Percentiles rank a stretch among this genome's conserved stretches.
Evolutionary conservation across 2,113 vertebrate species (phyloP).

Genomic region (Loxodonta africana): DNA sequence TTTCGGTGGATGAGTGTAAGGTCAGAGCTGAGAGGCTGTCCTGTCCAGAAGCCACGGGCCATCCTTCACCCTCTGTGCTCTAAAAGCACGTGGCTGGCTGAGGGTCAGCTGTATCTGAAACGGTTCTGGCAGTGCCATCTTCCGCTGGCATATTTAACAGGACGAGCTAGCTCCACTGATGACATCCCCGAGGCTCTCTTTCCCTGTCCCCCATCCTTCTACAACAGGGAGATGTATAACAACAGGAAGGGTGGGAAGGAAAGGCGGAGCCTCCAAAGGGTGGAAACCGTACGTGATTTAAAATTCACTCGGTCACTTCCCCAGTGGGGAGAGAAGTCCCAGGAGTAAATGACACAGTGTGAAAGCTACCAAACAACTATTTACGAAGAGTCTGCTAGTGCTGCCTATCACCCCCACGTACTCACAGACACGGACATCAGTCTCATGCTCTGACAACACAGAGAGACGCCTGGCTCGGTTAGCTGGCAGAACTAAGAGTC

Average conservation of each 20-base stretch:
- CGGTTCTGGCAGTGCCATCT: accelerated
- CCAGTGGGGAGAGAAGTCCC: accelerated
- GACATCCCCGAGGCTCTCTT: neutral
- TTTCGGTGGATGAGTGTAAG: accelerated
- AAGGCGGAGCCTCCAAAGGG: neutral
- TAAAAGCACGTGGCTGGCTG: accelerated
- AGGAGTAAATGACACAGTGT: accelerated
- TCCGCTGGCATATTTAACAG: accelerated
- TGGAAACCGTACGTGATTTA: neutral
- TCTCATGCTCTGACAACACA: neutral
- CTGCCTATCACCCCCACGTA: neutral
- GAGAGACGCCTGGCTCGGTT: neutral
- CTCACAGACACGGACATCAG: neutral
- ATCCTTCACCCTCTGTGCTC: accelerated
- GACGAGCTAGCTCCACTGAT: accelerated
- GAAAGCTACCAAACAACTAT: accelerated
- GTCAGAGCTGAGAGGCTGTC: neutral
- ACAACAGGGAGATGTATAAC: accelerated
- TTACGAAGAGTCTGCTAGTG: accelerated
- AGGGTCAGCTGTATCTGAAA: accelerated
- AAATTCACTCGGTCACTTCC: neutral
- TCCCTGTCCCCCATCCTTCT: neutral
- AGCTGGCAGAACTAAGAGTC: neutral
- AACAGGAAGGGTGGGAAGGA: neutral
- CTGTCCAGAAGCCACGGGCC: accelerated